These are phyloP conservation scores for Numenius phaeopus DNA, from an alignment of 2,797 vertebrate species.

Conservation along the genomic window DNA sequence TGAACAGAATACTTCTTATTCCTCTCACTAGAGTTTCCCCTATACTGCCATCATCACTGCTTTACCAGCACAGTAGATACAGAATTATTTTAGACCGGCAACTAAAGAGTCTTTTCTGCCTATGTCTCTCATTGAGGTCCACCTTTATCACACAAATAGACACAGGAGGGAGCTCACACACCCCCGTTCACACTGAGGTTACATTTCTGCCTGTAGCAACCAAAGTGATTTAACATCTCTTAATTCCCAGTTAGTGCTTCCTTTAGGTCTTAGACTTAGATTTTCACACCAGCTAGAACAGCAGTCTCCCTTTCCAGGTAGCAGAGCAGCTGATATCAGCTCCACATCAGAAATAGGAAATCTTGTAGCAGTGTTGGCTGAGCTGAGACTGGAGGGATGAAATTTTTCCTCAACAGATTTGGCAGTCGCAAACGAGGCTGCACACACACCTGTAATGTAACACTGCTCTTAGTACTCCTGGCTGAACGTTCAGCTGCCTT, in stretches of 20 bases:
- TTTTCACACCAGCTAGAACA: background rate
- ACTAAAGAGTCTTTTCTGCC: background rate
- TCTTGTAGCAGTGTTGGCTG: background rate
- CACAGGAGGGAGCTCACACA: constrained; percentile 75
- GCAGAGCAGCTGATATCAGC: background rate
- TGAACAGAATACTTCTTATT: background rate
- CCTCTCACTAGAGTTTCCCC: background rate
- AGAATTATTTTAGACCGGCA: background rate
- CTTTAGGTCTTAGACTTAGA: background rate
- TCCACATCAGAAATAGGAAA: background rate
- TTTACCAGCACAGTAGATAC: background rate
- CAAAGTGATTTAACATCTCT: background rate
- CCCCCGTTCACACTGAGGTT: constrained; percentile 40
- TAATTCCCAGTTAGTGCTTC: background rate
- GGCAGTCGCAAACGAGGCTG: background rate
- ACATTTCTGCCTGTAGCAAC: background rate
- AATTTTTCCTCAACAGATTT: background rate
- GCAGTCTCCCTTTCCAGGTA: background rate
- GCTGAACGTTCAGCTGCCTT: background rate
- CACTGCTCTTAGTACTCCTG: background rate
- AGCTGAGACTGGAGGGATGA: background rate
- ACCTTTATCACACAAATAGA: constrained; percentile 62
- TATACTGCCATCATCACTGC: background rate
- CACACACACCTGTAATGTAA: background rate
- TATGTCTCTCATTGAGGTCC: background rate